phyloP scores from a whole-genome alignment of 2,113 vertebrate species.

The Halichoerus grypus region DNA sequence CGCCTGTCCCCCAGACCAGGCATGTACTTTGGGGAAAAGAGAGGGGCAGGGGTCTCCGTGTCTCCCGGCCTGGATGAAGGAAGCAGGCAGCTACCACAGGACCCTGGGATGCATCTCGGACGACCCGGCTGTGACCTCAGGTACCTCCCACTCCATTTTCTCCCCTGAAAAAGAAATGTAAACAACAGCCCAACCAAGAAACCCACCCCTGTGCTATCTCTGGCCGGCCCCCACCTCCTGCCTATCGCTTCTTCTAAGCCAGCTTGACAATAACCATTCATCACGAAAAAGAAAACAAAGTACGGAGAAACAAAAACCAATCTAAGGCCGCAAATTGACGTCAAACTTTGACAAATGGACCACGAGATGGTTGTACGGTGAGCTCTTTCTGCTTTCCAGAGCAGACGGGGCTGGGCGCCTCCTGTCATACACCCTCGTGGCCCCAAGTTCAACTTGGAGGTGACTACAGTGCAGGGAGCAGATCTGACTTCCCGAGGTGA shows the following conservation, averaged over 20 bases:
- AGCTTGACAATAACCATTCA: slow-evolving; percentile 84
- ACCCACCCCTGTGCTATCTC: neutral
- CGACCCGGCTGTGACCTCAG: slow-evolving; percentile 62
- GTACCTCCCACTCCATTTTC: slow-evolving; percentile 75
- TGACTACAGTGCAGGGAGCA: slow-evolving; percentile 60
- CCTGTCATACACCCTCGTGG: neutral
- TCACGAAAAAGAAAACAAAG: slow-evolving; percentile 83
- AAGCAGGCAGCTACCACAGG: neutral
- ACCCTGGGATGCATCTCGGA: slow-evolving; percentile 8
- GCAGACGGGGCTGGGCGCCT: slow-evolving; percentile 6
- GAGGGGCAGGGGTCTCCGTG: neutral
- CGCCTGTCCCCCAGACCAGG: slow-evolving; percentile 19
- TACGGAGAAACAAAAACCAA: slow-evolving; percentile 82
- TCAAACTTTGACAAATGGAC: slow-evolving; percentile 84
- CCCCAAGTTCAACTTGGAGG: slow-evolving; percentile 67
- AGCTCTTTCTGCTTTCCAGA: slow-evolving; percentile 54
- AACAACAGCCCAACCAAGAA: slow-evolving; percentile 41
- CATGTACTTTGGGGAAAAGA: neutral
- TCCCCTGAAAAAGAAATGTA: slow-evolving; percentile 67
- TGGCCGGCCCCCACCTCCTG: slow-evolving; percentile 49
- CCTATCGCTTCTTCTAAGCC: slow-evolving; percentile 78
- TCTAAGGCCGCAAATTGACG: slow-evolving; percentile 81
- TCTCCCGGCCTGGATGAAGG: neutral
- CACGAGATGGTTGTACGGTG: neutral
- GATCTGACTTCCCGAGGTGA: slow-evolving; percentile 53